A percentile compares a stretch with the other conserved stretches of the same genome.
phyloP scores from a whole-genome alignment of 2,113 vertebrate species.

The Chaetops frenatus region DNA sequence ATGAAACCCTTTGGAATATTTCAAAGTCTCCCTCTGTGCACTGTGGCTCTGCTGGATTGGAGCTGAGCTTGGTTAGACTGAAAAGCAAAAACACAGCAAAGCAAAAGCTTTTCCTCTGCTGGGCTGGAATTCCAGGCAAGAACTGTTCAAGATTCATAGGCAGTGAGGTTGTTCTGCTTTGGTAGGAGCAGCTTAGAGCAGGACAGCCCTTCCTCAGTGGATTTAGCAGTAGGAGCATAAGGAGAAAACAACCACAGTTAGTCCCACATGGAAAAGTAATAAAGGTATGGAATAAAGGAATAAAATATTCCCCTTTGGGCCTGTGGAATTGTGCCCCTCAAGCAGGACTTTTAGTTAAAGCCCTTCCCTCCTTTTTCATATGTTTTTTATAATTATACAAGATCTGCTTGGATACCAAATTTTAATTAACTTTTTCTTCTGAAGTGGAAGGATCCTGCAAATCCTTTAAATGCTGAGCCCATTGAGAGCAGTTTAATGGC shows the following conservation, averaged over 20 bases:
- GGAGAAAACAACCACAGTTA: background rate
- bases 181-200: background rate
- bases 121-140: background rate
- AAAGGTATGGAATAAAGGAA: background rate
- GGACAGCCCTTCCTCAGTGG: background rate
- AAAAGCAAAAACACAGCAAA: background rate
- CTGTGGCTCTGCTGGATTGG: background rate
- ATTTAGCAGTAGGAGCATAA: background rate
- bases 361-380: background rate
- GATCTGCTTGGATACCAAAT: background rate
- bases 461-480: background rate
- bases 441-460: background rate
- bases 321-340: background rate
- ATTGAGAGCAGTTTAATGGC: background rate
- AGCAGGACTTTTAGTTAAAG: background rate
- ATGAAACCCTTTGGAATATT: background rate
- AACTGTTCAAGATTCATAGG: background rate
- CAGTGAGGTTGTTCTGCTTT: background rate
- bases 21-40: background rate
- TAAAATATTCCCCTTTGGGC: background rate
- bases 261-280: background rate
- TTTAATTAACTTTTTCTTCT: background rate
- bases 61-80: background rate
- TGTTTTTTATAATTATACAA: background rate
- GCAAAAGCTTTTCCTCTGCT: background rate